Percentiles rank a stretch among this genome's conserved stretches.
phyloP scores from a whole-genome alignment of 1,140 invertebrate species.

The Scaptomyza montana region DNA sequence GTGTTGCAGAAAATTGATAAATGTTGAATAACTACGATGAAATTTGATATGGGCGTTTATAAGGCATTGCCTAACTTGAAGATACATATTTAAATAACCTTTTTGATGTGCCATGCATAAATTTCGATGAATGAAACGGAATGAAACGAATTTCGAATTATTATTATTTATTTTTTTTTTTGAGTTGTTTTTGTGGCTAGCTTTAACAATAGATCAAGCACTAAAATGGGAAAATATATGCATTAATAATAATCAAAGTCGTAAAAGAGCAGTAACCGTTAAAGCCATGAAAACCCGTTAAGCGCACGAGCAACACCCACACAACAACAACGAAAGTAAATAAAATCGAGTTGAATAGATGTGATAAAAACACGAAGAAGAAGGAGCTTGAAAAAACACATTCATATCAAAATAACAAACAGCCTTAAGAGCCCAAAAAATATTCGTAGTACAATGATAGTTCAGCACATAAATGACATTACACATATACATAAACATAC shows the following conservation, averaged over 20 bases:
- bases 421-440: slow-evolving; percentile 53
- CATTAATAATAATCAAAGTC: slow-evolving; percentile 77
- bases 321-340: slow-evolving; percentile 43
- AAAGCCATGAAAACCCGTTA: slow-evolving; percentile 77
- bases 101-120: slow-evolving; percentile 35
- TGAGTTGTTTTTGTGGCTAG: slow-evolving; percentile 25
- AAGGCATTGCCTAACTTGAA: slow-evolving; percentile 25
- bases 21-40: slow-evolving; percentile 10
- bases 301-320: slow-evolving; percentile 78
- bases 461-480: slow-evolving; percentile 67
- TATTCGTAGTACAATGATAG: slow-evolving; percentile 78
- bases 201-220: slow-evolving; percentile 64
- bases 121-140: slow-evolving; percentile 26
- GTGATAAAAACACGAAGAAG: slow-evolving; percentile 37
- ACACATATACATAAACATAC: slow-evolving; percentile 34
- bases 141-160: slow-evolving; percentile 24
- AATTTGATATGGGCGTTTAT: slow-evolving; percentile 15
- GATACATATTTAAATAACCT: slow-evolving; percentile 37
- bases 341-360: slow-evolving; percentile 25
- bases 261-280: slow-evolving; percentile 77
- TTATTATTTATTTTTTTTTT: background rate
- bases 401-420: slow-evolving; percentile 47
- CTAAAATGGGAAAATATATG: slow-evolving; percentile 73
- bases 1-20: slow-evolving; percentile 4
- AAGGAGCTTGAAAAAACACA: slow-evolving; percentile 21